These are phyloP conservation scores for Sphaerodactylus townsendi DNA, from an alignment of 2,113 vertebrate genomes.

Conservation along the genomic window DNA sequence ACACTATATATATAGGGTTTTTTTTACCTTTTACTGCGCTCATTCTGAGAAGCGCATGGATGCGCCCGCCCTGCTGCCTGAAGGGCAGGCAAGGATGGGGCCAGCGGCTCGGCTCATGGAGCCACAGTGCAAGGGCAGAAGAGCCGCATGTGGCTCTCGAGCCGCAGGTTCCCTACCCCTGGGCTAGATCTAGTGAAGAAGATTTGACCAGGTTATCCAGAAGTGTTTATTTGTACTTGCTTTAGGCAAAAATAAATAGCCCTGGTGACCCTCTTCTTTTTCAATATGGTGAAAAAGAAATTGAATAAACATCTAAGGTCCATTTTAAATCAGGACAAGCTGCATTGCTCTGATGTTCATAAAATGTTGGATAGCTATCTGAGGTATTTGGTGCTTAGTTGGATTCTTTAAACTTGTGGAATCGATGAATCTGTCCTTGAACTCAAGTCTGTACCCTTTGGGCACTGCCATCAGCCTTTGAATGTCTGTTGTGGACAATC, in stretches of 20 bases:
- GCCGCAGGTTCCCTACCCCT: no score
- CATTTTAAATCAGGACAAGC: background rate
- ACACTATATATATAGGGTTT: no score
- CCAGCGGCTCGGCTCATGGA: no score
- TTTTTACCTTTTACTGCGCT: no score
- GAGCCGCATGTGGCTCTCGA: no score
- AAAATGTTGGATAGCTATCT: background rate
- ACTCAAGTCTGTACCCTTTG: background rate
- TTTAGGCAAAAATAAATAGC: background rate
- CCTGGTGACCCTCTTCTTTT: background rate
- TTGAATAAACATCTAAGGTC: background rate
- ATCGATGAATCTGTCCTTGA: background rate
- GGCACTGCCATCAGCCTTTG: background rate
- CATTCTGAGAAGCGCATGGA: no score
- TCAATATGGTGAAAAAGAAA: background rate
- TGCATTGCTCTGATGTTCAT: background rate
- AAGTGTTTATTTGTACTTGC: background rate
- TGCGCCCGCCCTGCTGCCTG: no score
- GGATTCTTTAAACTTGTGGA: background rate
- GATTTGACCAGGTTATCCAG: background rate
- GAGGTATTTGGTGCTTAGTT: background rate
- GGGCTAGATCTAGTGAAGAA: background rate
- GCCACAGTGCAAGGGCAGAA: no score
- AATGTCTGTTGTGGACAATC: background rate
- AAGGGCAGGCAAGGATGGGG: no score